Evolutionary conservation across 2,797 vertebrate genomes (phyloP).

Genomic region (Carcharodon carcharias): DNA sequence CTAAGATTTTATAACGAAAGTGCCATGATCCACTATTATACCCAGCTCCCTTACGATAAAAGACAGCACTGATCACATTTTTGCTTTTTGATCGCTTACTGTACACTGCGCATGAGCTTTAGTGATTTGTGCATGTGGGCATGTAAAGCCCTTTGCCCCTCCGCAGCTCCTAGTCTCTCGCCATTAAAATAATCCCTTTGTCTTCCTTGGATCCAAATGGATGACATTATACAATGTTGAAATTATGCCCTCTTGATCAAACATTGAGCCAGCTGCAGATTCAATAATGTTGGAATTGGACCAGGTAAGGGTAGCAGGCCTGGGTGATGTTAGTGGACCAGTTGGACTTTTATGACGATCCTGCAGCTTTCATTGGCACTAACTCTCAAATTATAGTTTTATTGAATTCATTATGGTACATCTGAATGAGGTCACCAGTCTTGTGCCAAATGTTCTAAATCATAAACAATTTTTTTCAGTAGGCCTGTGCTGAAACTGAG

Average conservation of each 20-base stretch:
- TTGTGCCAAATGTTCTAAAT: not conserved
- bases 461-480: not conserved
- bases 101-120: not conserved
- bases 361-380: not conserved
- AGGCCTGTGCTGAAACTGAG: not conserved
- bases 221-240: not conserved
- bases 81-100: not conserved
- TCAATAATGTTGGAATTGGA: not conserved
- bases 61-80: not conserved
- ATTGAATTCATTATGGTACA: not conserved
- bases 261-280: not conserved
- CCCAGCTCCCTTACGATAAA: not conserved
- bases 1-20: not conserved
- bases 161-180: not conserved
- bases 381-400: not conserved
- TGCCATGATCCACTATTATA: not conserved
- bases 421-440: not conserved
- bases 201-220: not conserved
- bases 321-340: not conserved
- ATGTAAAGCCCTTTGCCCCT: not conserved
- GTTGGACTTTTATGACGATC: not conserved
- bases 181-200: not conserved
- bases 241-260: not conserved
- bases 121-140: not conserved
- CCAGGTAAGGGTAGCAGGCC: not conserved